A percentile compares a stretch with the other conserved stretches of the same genome.
phyloP scores from a whole-genome alignment of 2,888 invertebrate species.

The Lymantria monacha region DNA sequence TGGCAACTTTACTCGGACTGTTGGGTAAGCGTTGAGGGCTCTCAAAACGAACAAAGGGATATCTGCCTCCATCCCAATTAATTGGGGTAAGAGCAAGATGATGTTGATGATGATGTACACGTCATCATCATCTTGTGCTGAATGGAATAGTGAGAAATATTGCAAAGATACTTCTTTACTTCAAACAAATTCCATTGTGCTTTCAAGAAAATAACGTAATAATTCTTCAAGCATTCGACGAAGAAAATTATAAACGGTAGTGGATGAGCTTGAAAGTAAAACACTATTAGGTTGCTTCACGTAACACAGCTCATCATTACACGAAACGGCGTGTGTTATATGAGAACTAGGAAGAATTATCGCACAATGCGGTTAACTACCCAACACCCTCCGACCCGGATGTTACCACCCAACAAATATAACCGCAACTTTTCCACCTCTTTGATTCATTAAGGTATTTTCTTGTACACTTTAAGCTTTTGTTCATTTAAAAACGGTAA shows the following conservation, averaged over 20 bases:
- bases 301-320: conserved; percentile 45
- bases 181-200: too few species aligned
- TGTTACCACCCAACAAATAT: conserved; percentile 22
- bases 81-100: too few species aligned
- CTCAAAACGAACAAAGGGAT: too few species aligned
- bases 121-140: too few species aligned
- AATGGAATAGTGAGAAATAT: too few species aligned
- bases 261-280: conserved; percentile 24
- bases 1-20: too few species aligned
- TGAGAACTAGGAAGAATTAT: conserved; percentile 53
- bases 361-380: conserved; percentile 33
- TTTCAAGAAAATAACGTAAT: too few species aligned
- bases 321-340: conserved; percentile 40
- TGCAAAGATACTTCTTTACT: too few species aligned
- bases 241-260: conserved; percentile 1
- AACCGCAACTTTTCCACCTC: conserved; percentile 11
- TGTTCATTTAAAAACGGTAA: conserved; percentile 41
- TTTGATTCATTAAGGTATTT: conserved; percentile 16
- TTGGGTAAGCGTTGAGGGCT: too few species aligned
- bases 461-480: background rate
- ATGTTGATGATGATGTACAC: too few species aligned
- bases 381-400: conserved; percentile 22
- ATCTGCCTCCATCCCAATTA: too few species aligned
- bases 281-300: conserved; percentile 21
- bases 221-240: too few species aligned